Evolutionary conservation across 2,113 vertebrate species (phyloP), one percentile per base, ranked within the genome.

Genomic region (Furnarius figulus): DNA sequence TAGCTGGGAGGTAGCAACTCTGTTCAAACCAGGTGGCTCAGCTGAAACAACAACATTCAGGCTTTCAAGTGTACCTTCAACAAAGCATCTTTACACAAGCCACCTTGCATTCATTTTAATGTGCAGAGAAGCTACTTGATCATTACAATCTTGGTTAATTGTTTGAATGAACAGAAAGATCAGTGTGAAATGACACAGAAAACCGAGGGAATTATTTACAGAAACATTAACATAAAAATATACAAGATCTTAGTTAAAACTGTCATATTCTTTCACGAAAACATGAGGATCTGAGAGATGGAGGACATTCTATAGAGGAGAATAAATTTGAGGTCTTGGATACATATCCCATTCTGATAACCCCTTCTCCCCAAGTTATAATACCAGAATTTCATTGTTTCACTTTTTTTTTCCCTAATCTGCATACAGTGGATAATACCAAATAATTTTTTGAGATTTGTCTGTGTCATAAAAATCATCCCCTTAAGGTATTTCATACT

Each of bases 1-100:
- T 94, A 99, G 91, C 89, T 98, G 98, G 37, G 98, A 98, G 75
- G 98, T 94, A 72, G 97, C 94, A 30, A 71, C 31, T 52, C 93
- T 96, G 94, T 99, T 97, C 84, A 99, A 92, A 63, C 94, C 94
- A 3, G 92, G 94, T 17, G 95, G 96, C 63, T 98, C 89, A 44
- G 98, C 99, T 99, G 95, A 89, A 98, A 98, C 4, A 92, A 84
- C 81, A 95, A 93, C 19, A 90, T 58, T 33, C 55, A 79, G 10
- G 44, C 28, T 92, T 79, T 93, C 70, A 59, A 31, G 10, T 78
- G 35, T 20, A 67, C 13, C 12, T 92, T 93, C 61, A 80, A 68
- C 15, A 39, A 47, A 49, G 15, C 50, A 85, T 55, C 49, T 35
- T 39, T 62, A 94, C 44, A 66, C 17, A 85, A 90, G 33, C 14